Base-by-base conservation (phyloP, 2,113 vertebrate genomes). In the Elaphurus davidianus region DNA sequence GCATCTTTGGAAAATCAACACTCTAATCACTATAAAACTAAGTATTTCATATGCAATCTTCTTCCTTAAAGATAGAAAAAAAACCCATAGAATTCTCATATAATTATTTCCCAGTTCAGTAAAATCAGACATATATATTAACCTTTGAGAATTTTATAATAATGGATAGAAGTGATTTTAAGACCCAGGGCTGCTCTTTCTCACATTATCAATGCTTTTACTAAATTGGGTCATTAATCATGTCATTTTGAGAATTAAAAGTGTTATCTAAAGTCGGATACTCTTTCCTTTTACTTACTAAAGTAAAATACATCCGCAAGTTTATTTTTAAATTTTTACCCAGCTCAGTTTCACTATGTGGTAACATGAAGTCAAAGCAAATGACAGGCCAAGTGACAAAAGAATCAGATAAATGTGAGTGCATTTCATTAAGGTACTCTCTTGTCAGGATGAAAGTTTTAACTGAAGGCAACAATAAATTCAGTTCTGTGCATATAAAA, bases 141-240 rank as follows among this genome's bases (percentile, higher is more conserved):
- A 97, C 88, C 91, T 97, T 98, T 57, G 96, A 94, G 87, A 96
- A 86, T 90, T 98, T 91, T 90, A 79, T 16, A 94, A 81, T 86
- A 91, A 96, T 21, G 83, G 52, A 94, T 76, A 93, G 93, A 89
- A 95, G 74, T 78, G 25, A 88, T 96, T 96, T 81, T 92, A 86
- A 94, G 91, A 94, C n/a, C 90, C 79, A n/a, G 6, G 74, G 98
- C 3, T 90, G 97, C 98, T 97, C 78, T 94, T 88, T 93, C 54
- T 87, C 96, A 92, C 62, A 95, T 97, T 92, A 95, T 96, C 97
- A 97, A 93, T 97, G 88, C 60, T 91, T 98, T 86, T 90, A 90
- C 86, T 98, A 98, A 98, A 99, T 98, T 98, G 79, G 71, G 81
- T 60, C 97, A 91, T 98, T 98, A 98, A 98, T 98, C 97, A 97